Percentiles rank a stretch among this genome's conserved stretches.
phyloP scores from a whole-genome alignment of 2,888 invertebrate species.

The Zonitis immaculata region DNA sequence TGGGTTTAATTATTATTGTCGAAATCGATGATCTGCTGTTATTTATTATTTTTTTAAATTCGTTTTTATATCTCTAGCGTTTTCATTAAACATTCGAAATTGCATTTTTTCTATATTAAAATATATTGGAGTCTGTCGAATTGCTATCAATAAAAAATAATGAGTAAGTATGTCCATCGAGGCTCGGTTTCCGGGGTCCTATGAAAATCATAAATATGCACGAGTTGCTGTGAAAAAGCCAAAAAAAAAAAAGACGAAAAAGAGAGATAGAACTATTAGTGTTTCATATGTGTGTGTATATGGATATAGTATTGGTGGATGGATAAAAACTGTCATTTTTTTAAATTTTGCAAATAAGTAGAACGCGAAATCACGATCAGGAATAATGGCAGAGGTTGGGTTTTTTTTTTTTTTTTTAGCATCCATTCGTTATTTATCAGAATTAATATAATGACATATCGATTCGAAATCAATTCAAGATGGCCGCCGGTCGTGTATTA shows the following conservation, averaged over 20 bases:
- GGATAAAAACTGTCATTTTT: constrained; percentile 26
- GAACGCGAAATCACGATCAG: constrained; percentile 31
- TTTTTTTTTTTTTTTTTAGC: too few relatives aligned
- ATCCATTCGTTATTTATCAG: constrained; percentile 39
- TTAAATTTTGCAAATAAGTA: constrained; percentile 26
- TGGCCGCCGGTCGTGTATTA: constrained; percentile 36
- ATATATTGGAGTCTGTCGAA: constrained; percentile 24
- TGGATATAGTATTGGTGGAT: constrained; percentile 10
- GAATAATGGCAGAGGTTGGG: constrained; percentile 33
- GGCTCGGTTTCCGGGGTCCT: constrained; percentile 27
- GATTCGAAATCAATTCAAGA: constrained; percentile 44
- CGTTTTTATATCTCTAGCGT: too few relatives aligned
- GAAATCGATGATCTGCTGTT: too few relatives aligned
- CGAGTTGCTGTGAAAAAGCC: constrained; percentile 23
- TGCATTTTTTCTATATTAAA: constrained; percentile 15
- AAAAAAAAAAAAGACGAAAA: constrained; percentile 4
- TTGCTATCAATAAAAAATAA: constrained; percentile 28
- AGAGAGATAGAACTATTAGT: background rate
- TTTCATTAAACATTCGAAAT: constrained; percentile 17
- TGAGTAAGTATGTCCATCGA: constrained; percentile 25
- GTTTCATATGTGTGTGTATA: background rate
- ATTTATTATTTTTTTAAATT: too few relatives aligned
- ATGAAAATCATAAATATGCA: constrained; percentile 28
- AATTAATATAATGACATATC: constrained; percentile 47
- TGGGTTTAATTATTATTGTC: too few relatives aligned